Evolutionary conservation across 2,113 vertebrate species (phyloP).

Genomic region (Motacilla tschutschensis): DNA sequence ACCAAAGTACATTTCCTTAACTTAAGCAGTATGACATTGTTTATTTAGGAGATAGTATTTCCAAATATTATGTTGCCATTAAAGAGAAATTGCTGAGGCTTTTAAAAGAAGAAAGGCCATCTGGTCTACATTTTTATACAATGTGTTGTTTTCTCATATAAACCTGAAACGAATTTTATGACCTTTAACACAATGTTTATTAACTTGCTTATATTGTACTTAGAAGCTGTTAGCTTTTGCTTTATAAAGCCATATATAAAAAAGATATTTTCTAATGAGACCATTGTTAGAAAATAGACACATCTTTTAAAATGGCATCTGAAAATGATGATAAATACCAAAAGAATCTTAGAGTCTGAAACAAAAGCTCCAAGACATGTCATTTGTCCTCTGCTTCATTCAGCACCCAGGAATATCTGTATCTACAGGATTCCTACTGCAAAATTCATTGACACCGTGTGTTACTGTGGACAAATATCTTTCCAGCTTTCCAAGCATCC

Average conservation of each 20-base stretch:
- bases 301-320: background rate
- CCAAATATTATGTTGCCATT: background rate
- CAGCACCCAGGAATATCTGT: background rate
- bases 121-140: background rate
- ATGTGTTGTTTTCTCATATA: background rate
- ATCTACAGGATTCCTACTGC: background rate
- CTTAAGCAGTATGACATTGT: background rate
- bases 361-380: background rate
- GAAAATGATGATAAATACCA: background rate
- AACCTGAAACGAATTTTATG: background rate
- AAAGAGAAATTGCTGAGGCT: background rate
- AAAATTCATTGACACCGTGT: background rate
- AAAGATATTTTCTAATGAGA: background rate
- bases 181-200: background rate
- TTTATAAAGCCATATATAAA: background rate
- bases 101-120: background rate
- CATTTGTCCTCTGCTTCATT: background rate
- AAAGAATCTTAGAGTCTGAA: background rate
- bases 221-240: background rate
- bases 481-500: background rate
- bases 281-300: background rate
- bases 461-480: background rate
- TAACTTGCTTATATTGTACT: background rate
- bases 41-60: background rate
- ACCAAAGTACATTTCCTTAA: background rate